Conservation (phyloP, 1,140 invertebrate genomes). For the Drosophila pandora region DNA sequence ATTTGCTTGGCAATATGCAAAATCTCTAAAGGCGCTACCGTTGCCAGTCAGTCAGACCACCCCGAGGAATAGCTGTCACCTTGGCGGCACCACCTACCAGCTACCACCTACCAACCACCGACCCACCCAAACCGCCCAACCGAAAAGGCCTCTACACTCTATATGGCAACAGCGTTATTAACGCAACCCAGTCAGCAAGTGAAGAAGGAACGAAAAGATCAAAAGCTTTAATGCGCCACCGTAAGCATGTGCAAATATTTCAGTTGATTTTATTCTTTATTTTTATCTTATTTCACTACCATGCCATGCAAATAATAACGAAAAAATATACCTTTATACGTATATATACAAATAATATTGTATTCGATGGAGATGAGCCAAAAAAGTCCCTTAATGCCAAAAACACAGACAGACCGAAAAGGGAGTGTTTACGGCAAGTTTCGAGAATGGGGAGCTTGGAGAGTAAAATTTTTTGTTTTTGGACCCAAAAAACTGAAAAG, state of each 20-base stretch:
- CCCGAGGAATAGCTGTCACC: conserved; percentile 68
- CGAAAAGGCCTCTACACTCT: conserved; percentile 1
- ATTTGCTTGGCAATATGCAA: conserved; percentile 65
- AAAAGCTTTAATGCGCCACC: conserved; percentile 68
- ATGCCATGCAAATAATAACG: conserved; percentile 51
- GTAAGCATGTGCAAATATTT: conserved; percentile 78
- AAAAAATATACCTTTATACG: conserved; percentile 21
- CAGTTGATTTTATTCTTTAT: conserved; percentile 72
- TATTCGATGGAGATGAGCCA: conserved; percentile 52
- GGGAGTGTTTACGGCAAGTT: conserved; percentile 8
- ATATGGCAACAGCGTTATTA: conserved; percentile 63
- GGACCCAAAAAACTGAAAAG: conserved; percentile 43
- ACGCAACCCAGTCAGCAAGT: conserved; percentile 62
- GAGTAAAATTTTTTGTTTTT: not conserved
- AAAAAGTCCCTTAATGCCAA: conserved; percentile 67
- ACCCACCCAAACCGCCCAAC: not conserved
- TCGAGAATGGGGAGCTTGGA: not conserved
- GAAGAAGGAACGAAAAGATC: conserved; percentile 65
- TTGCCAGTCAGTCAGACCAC: conserved; percentile 29
- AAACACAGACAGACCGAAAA: conserved; percentile 27
- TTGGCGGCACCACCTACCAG: conserved; percentile 37
- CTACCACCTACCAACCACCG: not conserved
- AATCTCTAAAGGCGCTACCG: conserved; percentile 33
- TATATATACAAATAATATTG: conserved; percentile 54
- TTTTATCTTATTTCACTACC: conserved; percentile 41